Evolutionary conservation across 2,797 vertebrate species (phyloP), one percentile per base, ranked within the genome.

Genomic region (Characodon lateralis): DNA sequence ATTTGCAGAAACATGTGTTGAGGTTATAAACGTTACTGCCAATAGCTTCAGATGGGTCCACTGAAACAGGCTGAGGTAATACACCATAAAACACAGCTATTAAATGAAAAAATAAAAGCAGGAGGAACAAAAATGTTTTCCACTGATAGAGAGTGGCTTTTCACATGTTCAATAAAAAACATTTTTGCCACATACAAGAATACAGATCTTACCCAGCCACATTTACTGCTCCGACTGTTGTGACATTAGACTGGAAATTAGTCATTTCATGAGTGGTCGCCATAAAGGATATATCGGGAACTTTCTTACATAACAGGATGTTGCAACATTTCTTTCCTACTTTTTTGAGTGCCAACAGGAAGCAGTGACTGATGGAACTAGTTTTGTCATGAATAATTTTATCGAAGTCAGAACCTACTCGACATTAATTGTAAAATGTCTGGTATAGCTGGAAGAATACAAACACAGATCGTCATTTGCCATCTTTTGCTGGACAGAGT

Each of bases 351-450:
- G 43, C 35, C 20, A 41, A 80, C 12, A 61, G 16, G 48, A 79
- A 53, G 0, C 68, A 80, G 78, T 43, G 22, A 71, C 31, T 68
- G 22, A 61, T 74, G n/a, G 28, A 78, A 77, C 51, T 72, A 74
- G 68, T 81, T 88, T 69, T 53, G 28, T 78, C 73, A 43, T 72
- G 5, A 53, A 28, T 10, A 14, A 43, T 3, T 58, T 73, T 65
- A 59, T 53, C 31, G 58, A 73, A 78, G 53, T 51, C 55, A 46
- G 78, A 20, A 26, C 6, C n/a, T n/a, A 1, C 26, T 56, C 20
- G 41, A 75, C 77, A 81, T 51, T 28, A 56, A 51, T 59, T 66
- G 77, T 77, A 48, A 87, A 78, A 78, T 61, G 26, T 4, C 61
- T 22, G 26, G 53, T 68, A 35, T 48, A 26, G 20, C 26, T 51